These are phyloP conservation scores for Macrobrachium nipponense DNA, from an alignment of 1,140 invertebrate genomes.

Conservation along the genomic window DNA sequence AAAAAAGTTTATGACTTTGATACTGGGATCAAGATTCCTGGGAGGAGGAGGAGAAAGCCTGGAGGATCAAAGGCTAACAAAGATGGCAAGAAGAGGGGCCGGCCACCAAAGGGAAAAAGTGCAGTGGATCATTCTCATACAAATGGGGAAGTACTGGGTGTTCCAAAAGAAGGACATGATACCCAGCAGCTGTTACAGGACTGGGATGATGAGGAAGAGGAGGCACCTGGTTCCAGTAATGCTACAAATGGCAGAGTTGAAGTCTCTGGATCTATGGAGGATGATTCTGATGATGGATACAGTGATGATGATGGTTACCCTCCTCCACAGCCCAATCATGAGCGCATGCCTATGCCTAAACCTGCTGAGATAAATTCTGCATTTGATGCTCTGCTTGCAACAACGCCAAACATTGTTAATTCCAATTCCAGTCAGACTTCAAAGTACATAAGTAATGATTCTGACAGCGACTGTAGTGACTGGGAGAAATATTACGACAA, in stretches of 20 bases:
- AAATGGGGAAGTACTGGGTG: conserved; percentile 53
- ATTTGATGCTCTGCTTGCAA: conserved; percentile 63
- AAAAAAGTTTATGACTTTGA: conserved; percentile 62
- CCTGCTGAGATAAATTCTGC: conserved; percentile 61
- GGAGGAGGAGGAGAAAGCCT: conserved; percentile 42
- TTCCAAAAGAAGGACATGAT: conserved; percentile 40
- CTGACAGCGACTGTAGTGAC: conserved; percentile 63
- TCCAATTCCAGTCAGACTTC: conserved; percentile 31
- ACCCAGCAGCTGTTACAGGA: conserved; percentile 58
- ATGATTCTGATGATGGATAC: conserved; percentile 43
- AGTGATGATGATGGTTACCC: conserved; percentile 54
- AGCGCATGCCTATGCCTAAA: conserved; percentile 59
- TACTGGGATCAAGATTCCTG: conserved; percentile 61
- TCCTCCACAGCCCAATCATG: conserved; percentile 27
- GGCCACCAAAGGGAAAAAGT: conserved; percentile 29
- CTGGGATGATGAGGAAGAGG: conserved; percentile 63
- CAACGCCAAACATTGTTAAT: conserved; percentile 33
- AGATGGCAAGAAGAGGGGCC: conserved; percentile 45
- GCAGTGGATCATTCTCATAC: conserved; percentile 58
- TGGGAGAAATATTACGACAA: conserved; percentile 64
- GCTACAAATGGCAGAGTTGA: not conserved
- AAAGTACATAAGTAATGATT: conserved; percentile 61
- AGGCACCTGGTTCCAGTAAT: conserved; percentile 1
- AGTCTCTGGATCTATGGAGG: not conserved
- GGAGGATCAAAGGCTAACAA: conserved; percentile 27